phyloP scores from a whole-genome alignment of 2,888 invertebrate species.

The Cenopis cana region DNA sequence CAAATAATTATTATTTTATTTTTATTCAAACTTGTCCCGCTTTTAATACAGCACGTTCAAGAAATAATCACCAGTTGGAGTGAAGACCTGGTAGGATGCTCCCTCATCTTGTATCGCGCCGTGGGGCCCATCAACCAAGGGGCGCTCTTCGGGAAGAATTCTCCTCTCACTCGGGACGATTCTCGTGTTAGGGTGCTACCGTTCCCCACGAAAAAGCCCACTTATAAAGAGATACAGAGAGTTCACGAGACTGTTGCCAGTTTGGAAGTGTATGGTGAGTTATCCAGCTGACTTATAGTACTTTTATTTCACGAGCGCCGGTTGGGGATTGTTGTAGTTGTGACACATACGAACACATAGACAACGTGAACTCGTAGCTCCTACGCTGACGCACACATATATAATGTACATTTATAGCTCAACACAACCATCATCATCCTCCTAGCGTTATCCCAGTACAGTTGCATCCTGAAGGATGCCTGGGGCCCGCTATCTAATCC shows the following conservation, averaged over 20 bases:
- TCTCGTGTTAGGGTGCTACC: slow-evolving; percentile 88
- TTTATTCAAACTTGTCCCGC: neutral
- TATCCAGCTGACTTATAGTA: neutral
- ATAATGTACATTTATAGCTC: too few relatives aligned
- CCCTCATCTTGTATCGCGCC: slow-evolving; percentile 91
- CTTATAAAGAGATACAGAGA: slow-evolving; percentile 91
- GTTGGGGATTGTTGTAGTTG: too few relatives aligned
- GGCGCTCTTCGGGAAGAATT: slow-evolving; percentile 90
- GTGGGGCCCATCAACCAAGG: slow-evolving; percentile 89
- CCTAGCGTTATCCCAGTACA: too few relatives aligned
- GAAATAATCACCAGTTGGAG: slow-evolving; percentile 89
- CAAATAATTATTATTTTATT: neutral
- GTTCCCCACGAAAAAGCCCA: slow-evolving; percentile 92
- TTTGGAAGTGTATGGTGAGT: slow-evolving; percentile 83
- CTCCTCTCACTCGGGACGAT: slow-evolving; percentile 87
- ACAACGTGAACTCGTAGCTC: too few relatives aligned
- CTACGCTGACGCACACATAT: too few relatives aligned
- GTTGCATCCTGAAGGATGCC: too few relatives aligned
- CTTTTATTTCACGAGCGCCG: too few relatives aligned
- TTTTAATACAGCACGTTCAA: slow-evolving; percentile 89
- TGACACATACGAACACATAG: too few relatives aligned
- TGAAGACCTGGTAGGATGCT: slow-evolving; percentile 86
- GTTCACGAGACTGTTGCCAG: slow-evolving; percentile 89
- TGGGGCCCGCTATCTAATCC: too few relatives aligned
- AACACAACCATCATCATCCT: too few relatives aligned